phyloP scores from a whole-genome alignment of 2,888 invertebrate species.

The Magallana nippona region DNA sequence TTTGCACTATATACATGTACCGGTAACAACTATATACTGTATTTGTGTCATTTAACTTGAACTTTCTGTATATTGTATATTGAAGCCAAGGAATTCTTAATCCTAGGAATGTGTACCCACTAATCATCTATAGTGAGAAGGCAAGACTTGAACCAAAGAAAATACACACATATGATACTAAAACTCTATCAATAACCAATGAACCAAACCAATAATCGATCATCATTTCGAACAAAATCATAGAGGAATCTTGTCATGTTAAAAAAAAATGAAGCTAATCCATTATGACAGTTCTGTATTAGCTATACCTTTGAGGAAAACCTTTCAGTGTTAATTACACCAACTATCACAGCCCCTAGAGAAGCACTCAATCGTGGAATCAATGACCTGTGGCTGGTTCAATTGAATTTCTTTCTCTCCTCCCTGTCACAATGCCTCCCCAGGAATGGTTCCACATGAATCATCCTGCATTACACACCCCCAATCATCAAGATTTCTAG shows the following conservation, averaged over 20 bases:
- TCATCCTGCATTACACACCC: conserved; percentile 22
- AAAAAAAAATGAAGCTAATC: background rate
- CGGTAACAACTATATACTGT: too few species aligned
- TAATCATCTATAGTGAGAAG: background rate
- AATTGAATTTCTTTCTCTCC: background rate
- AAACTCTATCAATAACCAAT: background rate
- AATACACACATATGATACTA: background rate
- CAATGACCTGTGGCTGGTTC: conserved; percentile 18
- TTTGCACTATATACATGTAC: too few species aligned
- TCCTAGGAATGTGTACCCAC: background rate
- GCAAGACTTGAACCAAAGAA: background rate
- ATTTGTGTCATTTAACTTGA: too few species aligned
- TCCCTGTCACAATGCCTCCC: background rate
- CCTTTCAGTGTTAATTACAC: conserved; percentile 4
- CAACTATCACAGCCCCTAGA: background rate
- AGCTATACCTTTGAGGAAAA: background rate
- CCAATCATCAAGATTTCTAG: conserved; percentile 9
- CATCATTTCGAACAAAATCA: background rate
- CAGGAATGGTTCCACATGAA: conserved; percentile 10
- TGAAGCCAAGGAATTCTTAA: too few species aligned
- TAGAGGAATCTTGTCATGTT: background rate
- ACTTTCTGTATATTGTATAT: too few species aligned
- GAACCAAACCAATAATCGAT: background rate
- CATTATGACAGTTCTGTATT: background rate
- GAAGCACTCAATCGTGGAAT: background rate